Evolutionary conservation across 64 coral and sea anemone genomes (phyloP), one percentile per base, ranked within the genome.

Genomic region (Acropora yongei): DNA sequence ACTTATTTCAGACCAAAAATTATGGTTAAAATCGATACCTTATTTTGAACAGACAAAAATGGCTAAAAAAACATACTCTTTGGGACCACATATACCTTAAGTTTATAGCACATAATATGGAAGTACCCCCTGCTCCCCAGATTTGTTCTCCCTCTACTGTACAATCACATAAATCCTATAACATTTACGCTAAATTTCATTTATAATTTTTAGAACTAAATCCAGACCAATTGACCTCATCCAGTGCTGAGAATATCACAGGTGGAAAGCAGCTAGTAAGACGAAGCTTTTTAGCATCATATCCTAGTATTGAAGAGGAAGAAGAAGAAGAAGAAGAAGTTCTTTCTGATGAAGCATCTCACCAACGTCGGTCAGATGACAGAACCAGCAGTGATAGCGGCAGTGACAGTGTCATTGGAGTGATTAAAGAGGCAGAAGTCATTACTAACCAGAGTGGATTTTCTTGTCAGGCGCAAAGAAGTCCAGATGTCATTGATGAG

Each of bases 361-460:
- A 71, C 12, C 4, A 19, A 20, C 9, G 18, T 19, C 5, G 7
- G 1, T 30, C 0, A 12, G 63, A 85, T 48, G 18, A 48, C 16
- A 72, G 44, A 65, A 72, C 8, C 45, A 77, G 50, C 13, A 85
- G 80, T 80, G 57, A 79, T 39, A 90, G 88, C 48, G 90, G 93
- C 43, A 79, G 84, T 48, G 89, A 91, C 72, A 94, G 95, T 17
- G 88, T 87, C 11, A 88, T 78, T 78, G 95, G 88, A 47, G 83
- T 97, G 19, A 97, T 97, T 73, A 80, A 93, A 8, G 92, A 92
- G 69, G 95, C 95, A 41, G 95, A 96, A 74, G 73, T 74, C 30
- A 94, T 94, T 2, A 93, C 95, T 48, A 87, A 78, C 14, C 82
- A 85, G 17, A n/a, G 14, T 3, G 11, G 4, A 45, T 11, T 44